Percentiles rank a stretch among this genome's conserved stretches.
Evolutionary conservation across 2,888 invertebrate species (phyloP).

Genomic region (Drosophila austrosaltans): DNA sequence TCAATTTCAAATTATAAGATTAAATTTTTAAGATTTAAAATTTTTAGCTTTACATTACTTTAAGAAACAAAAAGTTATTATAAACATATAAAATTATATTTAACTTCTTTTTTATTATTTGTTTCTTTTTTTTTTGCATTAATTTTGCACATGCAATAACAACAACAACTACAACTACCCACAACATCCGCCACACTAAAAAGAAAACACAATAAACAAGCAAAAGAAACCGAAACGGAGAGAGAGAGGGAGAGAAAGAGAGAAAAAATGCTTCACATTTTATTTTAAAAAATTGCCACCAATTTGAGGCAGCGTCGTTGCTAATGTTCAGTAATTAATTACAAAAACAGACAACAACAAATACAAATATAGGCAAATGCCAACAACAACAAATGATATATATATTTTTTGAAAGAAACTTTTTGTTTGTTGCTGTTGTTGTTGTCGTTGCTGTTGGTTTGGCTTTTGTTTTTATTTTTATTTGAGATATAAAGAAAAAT

Average conservation of each 20-base stretch:
- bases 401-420: constrained; percentile 15
- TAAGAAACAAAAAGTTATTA: too few species aligned
- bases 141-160: not conserved
- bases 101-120: too few species aligned
- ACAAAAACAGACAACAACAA: constrained; percentile 46
- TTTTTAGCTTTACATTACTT: too few species aligned
- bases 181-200: not conserved
- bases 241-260: not conserved
- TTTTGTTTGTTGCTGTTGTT: not conserved
- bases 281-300: constrained; percentile 42
- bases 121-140: too few species aligned
- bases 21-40: too few species aligned
- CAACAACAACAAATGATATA: constrained; percentile 22
- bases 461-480: constrained; percentile 21
- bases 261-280: constrained; percentile 15
- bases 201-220: not conserved
- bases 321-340: constrained; percentile 65
- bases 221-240: not conserved
- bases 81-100: too few species aligned
- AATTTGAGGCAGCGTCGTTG: constrained; percentile 46
- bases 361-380: constrained; percentile 30
- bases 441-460: not conserved
- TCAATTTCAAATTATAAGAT: too few species aligned
- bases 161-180: not conserved
- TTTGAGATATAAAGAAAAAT: constrained; percentile 11